Percentiles rank a stretch among this genome's conserved stretches.
phyloP scores from a whole-genome alignment of 2,888 invertebrate genomes.

The Oscheius myriophilus region DNA sequence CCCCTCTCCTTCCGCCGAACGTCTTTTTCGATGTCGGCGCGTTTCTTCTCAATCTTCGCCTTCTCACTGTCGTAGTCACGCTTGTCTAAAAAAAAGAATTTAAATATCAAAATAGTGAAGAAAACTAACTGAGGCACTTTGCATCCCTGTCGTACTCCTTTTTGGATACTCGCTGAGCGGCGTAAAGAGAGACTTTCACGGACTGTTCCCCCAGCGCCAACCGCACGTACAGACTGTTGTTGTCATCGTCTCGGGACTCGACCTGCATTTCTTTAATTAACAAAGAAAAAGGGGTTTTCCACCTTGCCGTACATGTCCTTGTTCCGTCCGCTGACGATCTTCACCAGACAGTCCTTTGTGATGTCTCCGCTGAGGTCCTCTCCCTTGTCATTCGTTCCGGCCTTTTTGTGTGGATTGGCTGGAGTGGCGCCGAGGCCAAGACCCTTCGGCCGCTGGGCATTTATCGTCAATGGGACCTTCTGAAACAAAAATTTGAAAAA shows the following conservation, averaged over 20 bases:
- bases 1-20: constrained; percentile 2
- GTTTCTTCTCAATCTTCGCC: constrained; percentile 38
- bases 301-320: constrained; percentile 39
- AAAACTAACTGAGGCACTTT: constrained; percentile 55
- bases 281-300: constrained; percentile 5
- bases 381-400: constrained; percentile 25
- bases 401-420: constrained; percentile 36
- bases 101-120: background rate
- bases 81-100: constrained; percentile 43
- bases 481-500: constrained; percentile 12
- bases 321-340: constrained; percentile 19
- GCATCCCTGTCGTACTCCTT: constrained; percentile 78
- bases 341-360: constrained; percentile 30
- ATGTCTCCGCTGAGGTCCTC: constrained; percentile 12
- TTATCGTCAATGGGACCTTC: constrained; percentile 76
- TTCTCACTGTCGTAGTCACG: constrained; percentile 50
- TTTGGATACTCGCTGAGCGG: constrained; percentile 82
- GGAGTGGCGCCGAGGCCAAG: constrained; percentile 89
- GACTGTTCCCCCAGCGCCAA: constrained; percentile 50
- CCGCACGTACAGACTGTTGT: constrained; percentile 79
- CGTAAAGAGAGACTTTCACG: constrained; percentile 65
- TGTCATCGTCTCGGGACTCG: constrained; percentile 84
- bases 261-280: constrained; percentile 74
- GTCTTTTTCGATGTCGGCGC: constrained; percentile 10
- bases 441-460: constrained; percentile 86